Percentiles rank a stretch among this genome's conserved stretches.
Conservation (phyloP, 2,888 invertebrate species). For the Caenorhabditis virilis region DNA sequence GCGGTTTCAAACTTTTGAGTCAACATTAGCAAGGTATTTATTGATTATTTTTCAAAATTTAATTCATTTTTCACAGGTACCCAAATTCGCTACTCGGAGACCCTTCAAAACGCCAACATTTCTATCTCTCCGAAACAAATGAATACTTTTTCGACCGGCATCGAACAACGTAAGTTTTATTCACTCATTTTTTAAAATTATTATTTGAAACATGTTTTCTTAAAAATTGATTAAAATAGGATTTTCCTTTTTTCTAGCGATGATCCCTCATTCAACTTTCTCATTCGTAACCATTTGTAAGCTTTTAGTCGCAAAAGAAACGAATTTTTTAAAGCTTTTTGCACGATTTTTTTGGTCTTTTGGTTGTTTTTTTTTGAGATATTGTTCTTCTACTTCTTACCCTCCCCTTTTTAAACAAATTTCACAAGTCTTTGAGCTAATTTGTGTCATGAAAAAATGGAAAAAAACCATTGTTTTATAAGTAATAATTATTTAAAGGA, state of each 20-base stretch:
- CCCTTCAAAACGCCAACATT: slow-evolving; percentile 54
- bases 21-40: slow-evolving; percentile 52
- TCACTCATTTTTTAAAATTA: too few species aligned
- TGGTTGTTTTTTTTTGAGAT: too few species aligned
- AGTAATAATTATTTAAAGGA: too few species aligned
- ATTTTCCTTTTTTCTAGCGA: too few species aligned
- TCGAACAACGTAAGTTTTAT: slow-evolving; percentile 52
- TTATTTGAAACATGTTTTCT: too few species aligned
- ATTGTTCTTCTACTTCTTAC: too few species aligned
- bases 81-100: slow-evolving; percentile 66
- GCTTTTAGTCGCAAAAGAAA: slow-evolving; percentile 1
- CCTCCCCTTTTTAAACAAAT: too few species aligned
- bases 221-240: too few species aligned
- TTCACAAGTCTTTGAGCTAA: too few species aligned
- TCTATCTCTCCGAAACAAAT: slow-evolving; percentile 55
- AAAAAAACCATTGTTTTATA: not conserved
- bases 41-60: not conserved
- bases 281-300: slow-evolving; percentile 19
- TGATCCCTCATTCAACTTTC: slow-evolving; percentile 6
- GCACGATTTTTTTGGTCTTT: too few species aligned
- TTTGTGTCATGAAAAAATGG: not conserved
- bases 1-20: slow-evolving; percentile 63
- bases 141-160: slow-evolving; percentile 69
- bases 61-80: slow-evolving; percentile 37
- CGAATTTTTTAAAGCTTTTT: too few species aligned